Base-by-base conservation (phyloP, 1,140 invertebrate genomes). In the Chrysopa pallens region DNA sequence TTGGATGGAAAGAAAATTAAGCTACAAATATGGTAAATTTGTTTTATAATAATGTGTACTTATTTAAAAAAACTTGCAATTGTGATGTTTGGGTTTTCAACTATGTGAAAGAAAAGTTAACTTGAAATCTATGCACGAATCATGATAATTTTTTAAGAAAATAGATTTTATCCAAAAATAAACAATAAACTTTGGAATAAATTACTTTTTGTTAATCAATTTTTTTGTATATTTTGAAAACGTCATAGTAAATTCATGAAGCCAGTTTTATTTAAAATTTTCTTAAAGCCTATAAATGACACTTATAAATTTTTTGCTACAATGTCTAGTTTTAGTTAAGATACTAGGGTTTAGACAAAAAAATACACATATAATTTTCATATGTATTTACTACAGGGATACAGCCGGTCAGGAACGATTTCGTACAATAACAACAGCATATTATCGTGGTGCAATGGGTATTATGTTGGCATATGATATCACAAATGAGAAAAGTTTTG, bases 391-490 rank as follows among this genome's bases (percentile, higher is more conserved):
- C 58, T 63, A 39, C 52, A 89, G 85, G 87, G 91, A 96, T 58
- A 97, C 91, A 46, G 92, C 91, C 23, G 92, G 92, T 1, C 93
- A 98, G 65, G 80, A 90, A 64, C 76, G 94, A 53, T 97, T 97
- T 69, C 80, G 93, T 58, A 97, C 93, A 40, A 98, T 97, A 57
- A 97, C 94, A 31, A 97, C 93, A 43, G 92, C 92, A 3, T 97
- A 98, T 61, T 98, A 97, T 69, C 75, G 93, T 54, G 92, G 93
- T 28, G 93, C 94, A 23, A 97, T 97, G 93, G 94, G 94, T 44
- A 97, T 98, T 38, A 97, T 97, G 90, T 72, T 98, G 48, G 92
- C 97, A 8, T 98, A 98, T 64, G 94, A 98, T 62, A 93, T 97
- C 48, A 97, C 92, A 39, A 93, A 95, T 67, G 85, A 91, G 55